Base-by-base conservation (phyloP, 2,888 invertebrate species). In the Thelaira solivaga region DNA sequence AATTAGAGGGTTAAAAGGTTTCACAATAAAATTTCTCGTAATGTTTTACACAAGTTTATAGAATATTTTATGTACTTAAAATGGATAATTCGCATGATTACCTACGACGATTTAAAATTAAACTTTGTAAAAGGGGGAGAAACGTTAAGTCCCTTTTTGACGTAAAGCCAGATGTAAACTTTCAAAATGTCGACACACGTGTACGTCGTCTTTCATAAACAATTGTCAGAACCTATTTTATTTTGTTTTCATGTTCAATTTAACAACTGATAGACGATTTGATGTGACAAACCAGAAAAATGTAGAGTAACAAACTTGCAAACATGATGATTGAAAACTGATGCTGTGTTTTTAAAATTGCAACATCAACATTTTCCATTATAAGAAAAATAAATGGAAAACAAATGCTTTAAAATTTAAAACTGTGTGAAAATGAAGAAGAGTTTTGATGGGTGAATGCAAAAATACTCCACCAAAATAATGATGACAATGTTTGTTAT, bases 311-410 rank as follows among this genome's bases (percentile, higher is more conserved):
- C 5, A 16, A 49, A 11, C 41, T 62, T 36, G 1, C 61, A 73
- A 73, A 51, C 20, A 49, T 49, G 41, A 57, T 78, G 74, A 74
- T 78, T 71, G 74, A 78, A 69, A 65, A 65, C 64, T 74, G 64
- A 69, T 74, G 72, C 49, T 62, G 68, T n/a, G 1, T 11, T 45
- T 34, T 31, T 13, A 65, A 61, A 67, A 55, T 2, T 45, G 16
- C 45, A 72, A 55, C 57, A 18, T 41, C 34, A 68, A 62, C 36
- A 59, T 49, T 74, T 47, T 36, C 18, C 39, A 39, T 24, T 36
- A 13, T 26, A 64, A 68, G 29, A 22, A 51, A 51, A 36, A 39
- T 41, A 11, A 49, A 41, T 41, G 34, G 7, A 51, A 51, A 65
- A 7, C 34, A 73, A 64, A 64, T 61, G 57, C 69, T 13, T 69